phyloP scores from a whole-genome alignment of 2,113 vertebrate species.

The Chaenocephalus aceratus region DNA sequence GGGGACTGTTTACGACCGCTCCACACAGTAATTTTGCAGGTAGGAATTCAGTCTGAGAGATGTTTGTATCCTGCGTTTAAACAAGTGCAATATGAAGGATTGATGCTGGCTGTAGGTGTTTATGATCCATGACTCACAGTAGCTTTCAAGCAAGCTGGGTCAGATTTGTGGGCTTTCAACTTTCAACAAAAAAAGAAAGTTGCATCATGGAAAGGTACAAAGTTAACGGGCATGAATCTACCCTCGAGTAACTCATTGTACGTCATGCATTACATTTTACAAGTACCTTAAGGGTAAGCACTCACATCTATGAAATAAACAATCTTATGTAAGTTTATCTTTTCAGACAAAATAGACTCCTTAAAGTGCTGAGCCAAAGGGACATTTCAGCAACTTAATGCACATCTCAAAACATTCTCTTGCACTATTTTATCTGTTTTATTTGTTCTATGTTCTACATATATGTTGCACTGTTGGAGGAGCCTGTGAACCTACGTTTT shows the following conservation, averaged over 20 bases:
- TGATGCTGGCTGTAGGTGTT: conserved; percentile 46
- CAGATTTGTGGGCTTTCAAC: background rate
- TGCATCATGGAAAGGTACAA: conserved; percentile 14
- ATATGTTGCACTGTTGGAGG: too few relatives aligned
- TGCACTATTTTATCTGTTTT: too few relatives aligned
- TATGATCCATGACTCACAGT: conserved; percentile 55
- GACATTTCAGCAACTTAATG: background rate
- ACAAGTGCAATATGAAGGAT: conserved; percentile 9
- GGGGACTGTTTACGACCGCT: conserved; percentile 23
- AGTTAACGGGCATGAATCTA: background rate
- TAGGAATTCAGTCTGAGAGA: conserved; percentile 19
- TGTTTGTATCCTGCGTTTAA: conserved; percentile 31
- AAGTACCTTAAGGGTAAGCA: conserved; percentile 6
- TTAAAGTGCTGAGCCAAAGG: conserved; percentile 3
- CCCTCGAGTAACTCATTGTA: background rate
- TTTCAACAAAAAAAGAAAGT: conserved; percentile 19
- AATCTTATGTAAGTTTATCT: background rate
- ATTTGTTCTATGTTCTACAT: too few relatives aligned
- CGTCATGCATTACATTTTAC: background rate
- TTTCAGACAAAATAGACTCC: background rate
- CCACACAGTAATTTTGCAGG: conserved; percentile 54
- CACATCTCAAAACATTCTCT: too few relatives aligned
- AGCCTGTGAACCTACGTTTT: too few relatives aligned
- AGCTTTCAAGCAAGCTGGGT: conserved; percentile 26
- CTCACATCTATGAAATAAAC: background rate